These are phyloP conservation scores for Papilio elwesi DNA, from an alignment of 2,888 invertebrate species.

Conservation along the genomic window DNA sequence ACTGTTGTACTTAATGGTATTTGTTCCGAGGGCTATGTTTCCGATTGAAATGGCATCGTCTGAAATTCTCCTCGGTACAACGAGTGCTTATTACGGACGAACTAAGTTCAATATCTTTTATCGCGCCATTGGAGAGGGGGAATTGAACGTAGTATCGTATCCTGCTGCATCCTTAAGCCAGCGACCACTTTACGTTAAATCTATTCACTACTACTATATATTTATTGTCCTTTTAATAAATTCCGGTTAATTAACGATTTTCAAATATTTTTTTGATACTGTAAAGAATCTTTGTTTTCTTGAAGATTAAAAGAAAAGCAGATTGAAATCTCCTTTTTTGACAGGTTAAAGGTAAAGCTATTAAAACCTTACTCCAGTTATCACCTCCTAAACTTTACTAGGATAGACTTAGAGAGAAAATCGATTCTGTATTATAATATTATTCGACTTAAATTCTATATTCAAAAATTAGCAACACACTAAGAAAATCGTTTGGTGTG, in stretches of 20 bases:
- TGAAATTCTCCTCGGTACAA: constrained; percentile 59
- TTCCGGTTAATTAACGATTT: constrained; percentile 54
- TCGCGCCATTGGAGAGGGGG: constrained; percentile 73
- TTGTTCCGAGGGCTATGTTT: constrained; percentile 53
- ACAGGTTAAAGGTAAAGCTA: no score
- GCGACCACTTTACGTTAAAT: constrained; percentile 77
- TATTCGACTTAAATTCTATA: no score
- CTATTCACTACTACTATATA: constrained; percentile 66
- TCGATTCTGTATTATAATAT: no score
- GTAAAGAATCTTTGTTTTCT: no score
- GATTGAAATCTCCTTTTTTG: no score
- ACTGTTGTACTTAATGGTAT: constrained; percentile 43
- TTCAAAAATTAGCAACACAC: no score
- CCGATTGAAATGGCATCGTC: constrained; percentile 60
- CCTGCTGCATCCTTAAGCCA: constrained; percentile 63
- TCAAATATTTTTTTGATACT: constrained; percentile 44
- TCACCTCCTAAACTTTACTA: no score
- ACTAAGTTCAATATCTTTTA: constrained; percentile 81
- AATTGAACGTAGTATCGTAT: constrained; percentile 71
- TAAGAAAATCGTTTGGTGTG: no score
- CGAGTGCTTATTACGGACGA: constrained; percentile 73
- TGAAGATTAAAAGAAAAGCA: no score
- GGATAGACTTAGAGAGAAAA: no score
- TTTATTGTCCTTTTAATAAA: constrained; percentile 58
- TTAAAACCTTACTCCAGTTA: no score